These are phyloP conservation scores for Forbesichthys papilliferus DNA, from an alignment of 2,113 vertebrate genomes.

Conservation along the genomic window DNA sequence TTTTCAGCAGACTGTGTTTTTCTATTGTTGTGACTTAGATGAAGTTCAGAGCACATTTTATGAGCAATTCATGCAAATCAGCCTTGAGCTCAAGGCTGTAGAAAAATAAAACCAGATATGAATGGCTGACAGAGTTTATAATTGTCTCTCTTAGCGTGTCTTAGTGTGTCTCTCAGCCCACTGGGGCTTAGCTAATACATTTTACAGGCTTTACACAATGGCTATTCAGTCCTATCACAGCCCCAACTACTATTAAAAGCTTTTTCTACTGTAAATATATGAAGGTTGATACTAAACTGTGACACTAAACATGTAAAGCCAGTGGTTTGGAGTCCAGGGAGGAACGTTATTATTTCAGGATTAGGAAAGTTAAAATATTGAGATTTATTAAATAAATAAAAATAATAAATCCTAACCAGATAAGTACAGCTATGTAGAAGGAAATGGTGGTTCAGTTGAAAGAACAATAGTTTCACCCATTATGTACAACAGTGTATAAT, in stretches of 20 bases:
- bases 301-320: conserved; percentile 15
- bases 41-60: too few species aligned
- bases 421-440: too few species aligned
- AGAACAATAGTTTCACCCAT: too few species aligned
- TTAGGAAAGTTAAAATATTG: too few species aligned
- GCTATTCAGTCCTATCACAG: conserved; percentile 38
- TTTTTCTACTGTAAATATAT: conserved; percentile 1
- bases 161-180: conserved; percentile 14
- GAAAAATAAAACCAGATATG: conserved; percentile 13
- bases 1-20: too few species aligned
- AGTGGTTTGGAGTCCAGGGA: too few species aligned
- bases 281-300: conserved; percentile 22
- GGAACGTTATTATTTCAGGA: too few species aligned
- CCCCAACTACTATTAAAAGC: conserved; percentile 44
- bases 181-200: conserved; percentile 50
- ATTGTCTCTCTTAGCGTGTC: conserved; percentile 21
- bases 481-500: too few species aligned
- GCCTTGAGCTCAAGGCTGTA: conserved; percentile 20
- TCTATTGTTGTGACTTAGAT: too few species aligned
- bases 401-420: too few species aligned
- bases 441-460: too few species aligned
- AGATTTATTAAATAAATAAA: too few species aligned
- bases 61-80: conserved; percentile 12
- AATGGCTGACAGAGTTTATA: conserved; percentile 13
- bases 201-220: conserved; percentile 48